phyloP scores from a whole-genome alignment of 2,797 vertebrate genomes.

The Hydrolagus colliei region DNA sequence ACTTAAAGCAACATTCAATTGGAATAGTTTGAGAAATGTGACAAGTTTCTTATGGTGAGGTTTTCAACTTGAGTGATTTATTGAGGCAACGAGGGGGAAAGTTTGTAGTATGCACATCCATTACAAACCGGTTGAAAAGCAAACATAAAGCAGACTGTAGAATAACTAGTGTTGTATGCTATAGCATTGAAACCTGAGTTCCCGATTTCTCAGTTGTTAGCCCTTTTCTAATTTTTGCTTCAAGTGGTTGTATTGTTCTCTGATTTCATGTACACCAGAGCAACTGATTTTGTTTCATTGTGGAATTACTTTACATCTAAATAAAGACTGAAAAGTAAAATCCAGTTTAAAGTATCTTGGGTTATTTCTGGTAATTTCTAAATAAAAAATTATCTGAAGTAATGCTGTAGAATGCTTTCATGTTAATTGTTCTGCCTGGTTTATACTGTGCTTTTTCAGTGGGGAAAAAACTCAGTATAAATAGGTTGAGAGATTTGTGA shows the following conservation, averaged over 20 bases:
- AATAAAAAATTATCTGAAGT: neutral
- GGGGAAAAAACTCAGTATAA: no score
- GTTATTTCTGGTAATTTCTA: neutral
- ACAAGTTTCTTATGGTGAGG: slow-evolving; percentile 53
- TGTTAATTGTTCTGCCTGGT: no score
- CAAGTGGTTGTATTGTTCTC: slow-evolving; percentile 77
- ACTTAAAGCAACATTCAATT: slow-evolving; percentile 58
- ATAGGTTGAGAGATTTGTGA: no score
- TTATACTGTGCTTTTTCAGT: no score
- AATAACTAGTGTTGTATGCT: slow-evolving; percentile 66
- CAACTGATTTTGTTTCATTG: slow-evolving; percentile 97
- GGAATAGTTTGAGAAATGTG: slow-evolving; percentile 59
- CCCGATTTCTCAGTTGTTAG: slow-evolving; percentile 66
- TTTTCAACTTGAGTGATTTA: slow-evolving; percentile 46
- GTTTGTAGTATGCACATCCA: slow-evolving; percentile 48
- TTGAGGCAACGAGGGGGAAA: slow-evolving; percentile 41
- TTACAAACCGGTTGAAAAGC: slow-evolving; percentile 37
- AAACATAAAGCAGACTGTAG: slow-evolving; percentile 58
- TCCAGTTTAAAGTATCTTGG: slow-evolving; percentile 37
- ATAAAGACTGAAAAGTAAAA: slow-evolving; percentile 81
- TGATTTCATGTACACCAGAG: slow-evolving; percentile 89
- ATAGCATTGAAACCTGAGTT: slow-evolving; percentile 66
- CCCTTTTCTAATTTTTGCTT: slow-evolving; percentile 59
- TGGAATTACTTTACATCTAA: slow-evolving; percentile 96
- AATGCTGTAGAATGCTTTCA: no score